Conservation (phyloP, 2,797 vertebrate species). For the Lithobates sylvaticus region DNA sequence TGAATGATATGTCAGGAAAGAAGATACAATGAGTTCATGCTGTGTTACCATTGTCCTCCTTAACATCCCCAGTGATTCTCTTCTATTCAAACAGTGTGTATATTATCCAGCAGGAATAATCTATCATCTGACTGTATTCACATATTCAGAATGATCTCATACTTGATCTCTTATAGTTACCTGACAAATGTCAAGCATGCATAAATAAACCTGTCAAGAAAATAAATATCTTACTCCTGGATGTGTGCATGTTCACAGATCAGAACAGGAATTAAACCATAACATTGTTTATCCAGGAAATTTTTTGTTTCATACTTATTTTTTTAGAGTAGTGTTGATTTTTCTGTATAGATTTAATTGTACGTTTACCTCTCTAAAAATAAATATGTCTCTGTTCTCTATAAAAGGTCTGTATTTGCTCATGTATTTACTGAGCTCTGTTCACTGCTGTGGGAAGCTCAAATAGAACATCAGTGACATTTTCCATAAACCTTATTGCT, state of each 20-base stretch:
- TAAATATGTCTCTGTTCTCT: not conserved
- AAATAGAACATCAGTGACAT: not conserved
- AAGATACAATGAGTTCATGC: constrained; percentile 39
- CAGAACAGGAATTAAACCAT: not conserved
- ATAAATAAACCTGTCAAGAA: constrained; percentile 7
- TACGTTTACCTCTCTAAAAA: not conserved
- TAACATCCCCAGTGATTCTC: constrained; percentile 38
- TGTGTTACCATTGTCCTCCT: constrained; percentile 28
- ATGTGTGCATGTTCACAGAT: not conserved
- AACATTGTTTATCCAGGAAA: not conserved
- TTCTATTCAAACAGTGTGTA: constrained; percentile 24
- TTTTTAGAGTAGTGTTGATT: not conserved
- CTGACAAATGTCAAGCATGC: constrained; percentile 12
- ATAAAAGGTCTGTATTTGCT: not conserved
- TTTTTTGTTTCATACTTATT: not conserved
- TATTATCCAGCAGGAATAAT: constrained; percentile 43
- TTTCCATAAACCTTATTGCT: not conserved
- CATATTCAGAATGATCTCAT: constrained; percentile 28
- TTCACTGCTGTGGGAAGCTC: not conserved
- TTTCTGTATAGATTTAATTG: not conserved
- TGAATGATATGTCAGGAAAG: constrained; percentile 45
- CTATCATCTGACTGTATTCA: constrained; percentile 32
- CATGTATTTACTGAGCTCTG: not conserved
- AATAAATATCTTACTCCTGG: not conserved
- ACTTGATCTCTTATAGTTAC: constrained; percentile 26